A percentile compares a stretch with the other conserved stretches of the same genome.
Evolutionary conservation across 2,888 invertebrate species (phyloP).

Genomic region (Eurytoma californica): DNA sequence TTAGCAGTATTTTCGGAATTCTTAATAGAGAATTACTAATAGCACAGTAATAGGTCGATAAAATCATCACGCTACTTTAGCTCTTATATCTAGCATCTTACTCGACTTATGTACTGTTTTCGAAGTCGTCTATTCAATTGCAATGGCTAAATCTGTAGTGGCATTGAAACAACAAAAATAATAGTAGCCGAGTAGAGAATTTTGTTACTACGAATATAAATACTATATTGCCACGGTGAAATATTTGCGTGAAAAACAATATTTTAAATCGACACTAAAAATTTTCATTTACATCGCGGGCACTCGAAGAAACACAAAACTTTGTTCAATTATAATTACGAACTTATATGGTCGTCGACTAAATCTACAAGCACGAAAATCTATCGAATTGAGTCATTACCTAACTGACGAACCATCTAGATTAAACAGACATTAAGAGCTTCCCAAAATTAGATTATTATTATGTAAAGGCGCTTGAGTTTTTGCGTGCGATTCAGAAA

Average conservation of each 20-base stretch:
- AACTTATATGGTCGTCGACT: no score
- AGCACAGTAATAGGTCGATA: no score
- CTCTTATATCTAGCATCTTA: background rate
- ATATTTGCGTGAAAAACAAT: slow-evolving; percentile 7
- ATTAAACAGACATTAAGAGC: background rate
- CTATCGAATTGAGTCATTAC: background rate
- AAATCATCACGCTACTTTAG: no score
- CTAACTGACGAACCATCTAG: background rate
- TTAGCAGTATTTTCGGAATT: no score
- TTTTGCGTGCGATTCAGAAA: no score
- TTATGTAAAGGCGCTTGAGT: background rate
- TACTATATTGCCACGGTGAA: background rate
- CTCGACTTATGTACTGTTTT: background rate
- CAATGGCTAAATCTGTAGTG: slow-evolving; percentile 43
- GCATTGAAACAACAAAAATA: slow-evolving; percentile 40
- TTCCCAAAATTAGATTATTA: background rate
- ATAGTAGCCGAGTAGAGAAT: slow-evolving; percentile 12
- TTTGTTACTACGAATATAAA: slow-evolving; percentile 19
- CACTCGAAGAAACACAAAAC: no score
- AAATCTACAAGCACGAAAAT: background rate
- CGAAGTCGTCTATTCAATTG: slow-evolving; percentile 23
- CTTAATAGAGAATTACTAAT: no score
- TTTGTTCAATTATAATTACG: no score
- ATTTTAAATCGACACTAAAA: background rate
- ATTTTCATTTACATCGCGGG: no score